Evolutionary conservation across 2,113 vertebrate genomes (phyloP).

Genomic region (Rhynchomys soricoides): DNA sequence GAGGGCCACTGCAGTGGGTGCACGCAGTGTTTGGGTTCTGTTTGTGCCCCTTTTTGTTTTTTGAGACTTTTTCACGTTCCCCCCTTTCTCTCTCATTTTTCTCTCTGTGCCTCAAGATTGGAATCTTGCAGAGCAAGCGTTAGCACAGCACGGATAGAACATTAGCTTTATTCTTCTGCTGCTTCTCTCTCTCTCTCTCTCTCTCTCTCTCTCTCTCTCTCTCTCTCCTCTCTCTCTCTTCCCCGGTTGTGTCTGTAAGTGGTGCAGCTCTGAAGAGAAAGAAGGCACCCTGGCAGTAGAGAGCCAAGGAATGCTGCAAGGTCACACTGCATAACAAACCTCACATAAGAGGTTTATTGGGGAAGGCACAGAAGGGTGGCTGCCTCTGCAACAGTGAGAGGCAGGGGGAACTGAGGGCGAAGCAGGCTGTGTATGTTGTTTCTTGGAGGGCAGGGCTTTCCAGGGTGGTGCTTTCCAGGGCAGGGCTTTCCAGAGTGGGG

Average conservation of each 20-base stretch:
- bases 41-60: neutral
- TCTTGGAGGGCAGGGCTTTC: neutral
- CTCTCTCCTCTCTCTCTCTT: neutral
- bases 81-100: neutral
- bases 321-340: neutral
- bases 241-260: neutral
- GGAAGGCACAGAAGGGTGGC: neutral
- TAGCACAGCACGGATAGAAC: neutral
- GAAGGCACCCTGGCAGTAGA: neutral
- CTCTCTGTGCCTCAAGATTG: neutral
- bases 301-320: neutral
- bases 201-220: neutral
- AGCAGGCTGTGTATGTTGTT: neutral
- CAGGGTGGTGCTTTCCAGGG: no score
- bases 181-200: neutral
- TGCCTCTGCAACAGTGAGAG: neutral
- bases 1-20: fast-evolving
- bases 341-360: neutral
- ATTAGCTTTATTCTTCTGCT: neutral
- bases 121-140: neutral
- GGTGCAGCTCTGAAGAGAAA: neutral
- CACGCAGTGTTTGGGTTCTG: no score
- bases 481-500: no score
- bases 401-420: neutral
- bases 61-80: neutral